These are phyloP conservation scores for Melikaiella ostensackeni DNA, from an alignment of 2,888 invertebrate genomes.

Conservation along the genomic window DNA sequence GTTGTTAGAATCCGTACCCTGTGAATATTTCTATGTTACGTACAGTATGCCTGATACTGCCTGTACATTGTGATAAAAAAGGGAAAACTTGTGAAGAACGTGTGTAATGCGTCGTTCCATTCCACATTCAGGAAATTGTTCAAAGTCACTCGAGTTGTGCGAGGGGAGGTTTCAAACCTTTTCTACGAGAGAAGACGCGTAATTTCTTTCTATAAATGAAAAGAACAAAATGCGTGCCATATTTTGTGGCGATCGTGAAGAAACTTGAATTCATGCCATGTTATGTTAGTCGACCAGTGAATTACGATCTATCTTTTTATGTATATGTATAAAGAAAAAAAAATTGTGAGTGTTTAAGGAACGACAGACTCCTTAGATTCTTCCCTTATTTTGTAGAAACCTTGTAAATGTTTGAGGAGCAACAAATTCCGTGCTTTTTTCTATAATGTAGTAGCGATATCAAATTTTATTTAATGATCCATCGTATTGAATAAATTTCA, in stretches of 20 bases:
- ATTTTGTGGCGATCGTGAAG: conserved; percentile 32
- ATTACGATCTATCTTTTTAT: conserved; percentile 1
- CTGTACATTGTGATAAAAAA: conserved; percentile 40
- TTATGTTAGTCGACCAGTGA: conserved; percentile 34
- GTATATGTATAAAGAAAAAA: conserved; percentile 15
- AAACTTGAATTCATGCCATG: conserved; percentile 35
- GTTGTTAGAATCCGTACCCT: conserved; percentile 14
- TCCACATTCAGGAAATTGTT: conserved; percentile 33
- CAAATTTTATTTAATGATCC: conserved; percentile 39
- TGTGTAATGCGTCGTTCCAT: conserved; percentile 35
- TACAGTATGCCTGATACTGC: conserved; percentile 27
- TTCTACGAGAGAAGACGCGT: conserved; percentile 12
- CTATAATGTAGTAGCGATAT: conserved; percentile 36
- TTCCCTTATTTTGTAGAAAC: conserved; percentile 27
- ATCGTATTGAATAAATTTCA: conserved; percentile 39
- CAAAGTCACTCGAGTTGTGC: conserved; percentile 15
- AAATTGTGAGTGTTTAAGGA: conserved; percentile 23
- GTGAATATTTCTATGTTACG: conserved; percentile 33
- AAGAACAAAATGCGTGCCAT: conserved; percentile 35
- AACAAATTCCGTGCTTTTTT: conserved; percentile 36
- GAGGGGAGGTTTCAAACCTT: conserved; percentile 1
- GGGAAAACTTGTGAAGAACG: conserved; percentile 25
- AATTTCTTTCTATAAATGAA: conserved; percentile 19
- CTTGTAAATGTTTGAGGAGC: conserved; percentile 39
- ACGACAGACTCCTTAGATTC: conserved; percentile 15